Evolutionary conservation across 2,797 vertebrate species (phyloP).

Genomic region (Coluber constrictor): DNA sequence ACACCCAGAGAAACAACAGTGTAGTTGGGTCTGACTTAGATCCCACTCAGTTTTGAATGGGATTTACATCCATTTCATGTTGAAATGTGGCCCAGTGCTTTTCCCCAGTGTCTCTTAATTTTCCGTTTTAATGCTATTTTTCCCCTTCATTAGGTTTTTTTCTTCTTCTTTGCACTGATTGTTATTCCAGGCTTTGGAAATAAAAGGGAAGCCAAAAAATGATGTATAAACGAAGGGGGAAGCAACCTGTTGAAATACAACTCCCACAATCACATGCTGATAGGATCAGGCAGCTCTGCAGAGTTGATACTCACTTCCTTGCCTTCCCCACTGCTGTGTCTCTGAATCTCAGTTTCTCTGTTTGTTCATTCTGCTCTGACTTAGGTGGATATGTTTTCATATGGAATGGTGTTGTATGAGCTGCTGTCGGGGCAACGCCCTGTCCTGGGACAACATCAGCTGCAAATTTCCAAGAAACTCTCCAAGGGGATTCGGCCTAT

Average conservation of each 20-base stretch:
- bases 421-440: constrained; percentile 87
- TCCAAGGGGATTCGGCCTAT: constrained; percentile 87
- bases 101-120: not conserved
- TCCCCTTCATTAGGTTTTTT: not conserved
- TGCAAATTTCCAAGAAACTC: constrained; percentile 93
- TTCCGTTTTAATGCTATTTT: not conserved
- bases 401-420: constrained; percentile 95
- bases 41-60: not conserved
- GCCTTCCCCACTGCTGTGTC: accelerated
- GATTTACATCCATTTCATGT: not conserved
- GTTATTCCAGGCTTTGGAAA: not conserved
- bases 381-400: constrained; percentile 98
- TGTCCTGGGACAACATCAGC: constrained; percentile 86
- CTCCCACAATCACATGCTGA: not conserved
- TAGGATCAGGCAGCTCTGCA: not conserved
- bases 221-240: not conserved
- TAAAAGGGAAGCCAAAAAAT: not conserved
- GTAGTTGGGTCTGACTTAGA: not conserved
- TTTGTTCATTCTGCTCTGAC: not conserved
- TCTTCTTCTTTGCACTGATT: not conserved
- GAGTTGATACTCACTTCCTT: not conserved
- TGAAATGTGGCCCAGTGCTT: not conserved
- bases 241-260: not conserved
- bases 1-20: not conserved
- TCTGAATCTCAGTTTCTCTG: not conserved